Conservation (phyloP, 2,888 invertebrate species). For the Erynnis tages region DNA sequence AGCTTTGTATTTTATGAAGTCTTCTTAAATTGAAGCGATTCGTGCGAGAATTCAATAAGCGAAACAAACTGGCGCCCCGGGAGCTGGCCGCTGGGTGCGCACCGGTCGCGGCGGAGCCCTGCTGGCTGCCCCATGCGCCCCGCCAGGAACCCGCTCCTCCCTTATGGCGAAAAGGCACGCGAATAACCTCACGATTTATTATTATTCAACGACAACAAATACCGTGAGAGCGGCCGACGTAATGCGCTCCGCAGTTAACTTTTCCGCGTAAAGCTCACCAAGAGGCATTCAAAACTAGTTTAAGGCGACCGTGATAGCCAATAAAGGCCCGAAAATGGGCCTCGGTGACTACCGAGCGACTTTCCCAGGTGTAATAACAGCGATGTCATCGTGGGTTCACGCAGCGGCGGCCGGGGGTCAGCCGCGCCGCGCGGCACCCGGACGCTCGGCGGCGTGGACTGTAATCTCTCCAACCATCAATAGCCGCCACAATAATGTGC, state of each 20-base stretch:
- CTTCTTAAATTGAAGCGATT: slow-evolving; percentile 36
- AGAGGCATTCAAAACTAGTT: slow-evolving; percentile 72
- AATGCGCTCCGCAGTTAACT: slow-evolving; percentile 49
- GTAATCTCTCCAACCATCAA: slow-evolving; percentile 16
- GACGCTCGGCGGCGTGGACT: neutral
- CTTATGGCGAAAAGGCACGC: slow-evolving; percentile 72
- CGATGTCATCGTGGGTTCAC: slow-evolving; percentile 51
- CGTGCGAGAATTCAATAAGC: slow-evolving; percentile 73
- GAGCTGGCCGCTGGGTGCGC: slow-evolving; percentile 62
- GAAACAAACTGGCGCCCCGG: slow-evolving; percentile 47
- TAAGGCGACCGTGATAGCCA: slow-evolving; percentile 70
- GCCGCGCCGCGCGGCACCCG: slow-evolving; percentile 31
- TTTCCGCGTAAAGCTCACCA: slow-evolving; percentile 67
- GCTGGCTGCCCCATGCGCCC: slow-evolving; percentile 49
- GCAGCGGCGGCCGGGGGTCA: slow-evolving; percentile 58
- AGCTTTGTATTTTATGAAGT: slow-evolving; percentile 18
- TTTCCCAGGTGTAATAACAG: slow-evolving; percentile 67
- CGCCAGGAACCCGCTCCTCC: slow-evolving; percentile 50
- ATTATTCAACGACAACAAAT: slow-evolving; percentile 51
- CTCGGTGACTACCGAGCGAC: slow-evolving; percentile 62
- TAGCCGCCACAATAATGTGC: slow-evolving; percentile 17
- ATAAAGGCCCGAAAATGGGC: slow-evolving; percentile 72
- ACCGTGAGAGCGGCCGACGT: slow-evolving; percentile 66
- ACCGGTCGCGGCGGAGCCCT: slow-evolving; percentile 51
- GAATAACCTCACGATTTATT: slow-evolving; percentile 53